Conservation (phyloP, 2,888 invertebrate genomes). For the Lumbricus terrestris region DNA sequence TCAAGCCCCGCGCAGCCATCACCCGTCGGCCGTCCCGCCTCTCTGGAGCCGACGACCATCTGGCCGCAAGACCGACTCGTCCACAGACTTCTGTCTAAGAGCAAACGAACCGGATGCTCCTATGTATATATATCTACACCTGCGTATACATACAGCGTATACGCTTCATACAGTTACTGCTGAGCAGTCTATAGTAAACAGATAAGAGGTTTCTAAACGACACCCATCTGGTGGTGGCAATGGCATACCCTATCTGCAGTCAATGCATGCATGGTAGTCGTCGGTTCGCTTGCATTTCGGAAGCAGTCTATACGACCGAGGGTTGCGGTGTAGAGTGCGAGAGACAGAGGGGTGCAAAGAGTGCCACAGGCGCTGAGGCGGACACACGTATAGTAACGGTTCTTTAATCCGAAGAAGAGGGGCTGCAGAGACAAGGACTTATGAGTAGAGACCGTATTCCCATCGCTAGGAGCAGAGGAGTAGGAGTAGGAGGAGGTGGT, state of each 20-base stretch:
- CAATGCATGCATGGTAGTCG: too few relatives aligned
- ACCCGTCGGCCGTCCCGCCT: constrained; percentile 9
- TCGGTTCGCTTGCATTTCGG: neutral
- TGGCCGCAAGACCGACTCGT: neutral
- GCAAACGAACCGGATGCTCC: neutral
- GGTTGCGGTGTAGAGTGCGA: neutral
- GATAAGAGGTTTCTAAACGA: neutral
- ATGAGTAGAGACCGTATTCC: neutral
- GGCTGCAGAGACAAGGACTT: neutral
- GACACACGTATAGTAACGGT: neutral
- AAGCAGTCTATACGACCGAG: neutral
- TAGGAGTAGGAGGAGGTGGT: neutral
- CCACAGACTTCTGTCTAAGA: neutral
- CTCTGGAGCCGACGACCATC: constrained; percentile 18
- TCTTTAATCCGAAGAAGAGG: neutral
- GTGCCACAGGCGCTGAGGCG: neutral
- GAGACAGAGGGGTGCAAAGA: neutral
- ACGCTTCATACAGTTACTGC: neutral
- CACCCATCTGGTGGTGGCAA: neutral
- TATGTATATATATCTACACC: too few relatives aligned
- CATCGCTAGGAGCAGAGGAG: neutral
- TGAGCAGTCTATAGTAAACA: neutral
- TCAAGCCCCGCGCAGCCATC: neutral
- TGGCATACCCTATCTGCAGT: neutral
- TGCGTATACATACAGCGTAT: too few relatives aligned